phyloP scores from a whole-genome alignment of 2,888 invertebrate species.

The Emmelina monodactyla region DNA sequence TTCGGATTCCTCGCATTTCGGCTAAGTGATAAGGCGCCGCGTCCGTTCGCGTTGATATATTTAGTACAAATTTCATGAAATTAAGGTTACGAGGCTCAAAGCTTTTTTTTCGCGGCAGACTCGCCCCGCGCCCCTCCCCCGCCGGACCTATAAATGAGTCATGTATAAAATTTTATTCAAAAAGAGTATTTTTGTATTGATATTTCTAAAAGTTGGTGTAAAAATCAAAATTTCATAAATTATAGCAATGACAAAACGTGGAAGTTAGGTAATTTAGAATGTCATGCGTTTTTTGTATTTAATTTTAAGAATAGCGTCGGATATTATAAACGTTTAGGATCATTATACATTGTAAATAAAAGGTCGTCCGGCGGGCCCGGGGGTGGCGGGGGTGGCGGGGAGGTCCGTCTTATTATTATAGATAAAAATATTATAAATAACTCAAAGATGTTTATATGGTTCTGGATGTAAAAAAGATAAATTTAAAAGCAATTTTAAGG shows the following conservation, averaged over 20 bases:
- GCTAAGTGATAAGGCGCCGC: slow-evolving; percentile 62
- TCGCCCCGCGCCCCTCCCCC: slow-evolving; percentile 35
- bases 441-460: slow-evolving; percentile 68
- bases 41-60: slow-evolving; percentile 61
- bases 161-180: slow-evolving; percentile 67
- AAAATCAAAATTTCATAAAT: slow-evolving; percentile 69
- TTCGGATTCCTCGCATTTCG: slow-evolving; percentile 67
- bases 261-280: slow-evolving; percentile 62
- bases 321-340: slow-evolving; percentile 73
- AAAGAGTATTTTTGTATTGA: slow-evolving; percentile 69
- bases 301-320: slow-evolving; percentile 69
- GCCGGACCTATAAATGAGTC: slow-evolving; percentile 44
- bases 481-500: slow-evolving; percentile 55
- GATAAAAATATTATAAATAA: slow-evolving; percentile 65
- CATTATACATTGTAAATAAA: slow-evolving; percentile 75
- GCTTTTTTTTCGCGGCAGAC: slow-evolving; percentile 55
- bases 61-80: slow-evolving; percentile 67
- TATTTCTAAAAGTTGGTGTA: slow-evolving; percentile 69
- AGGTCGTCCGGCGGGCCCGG: slow-evolving; percentile 37
- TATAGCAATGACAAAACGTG: slow-evolving; percentile 61
- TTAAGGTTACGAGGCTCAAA: slow-evolving; percentile 67
- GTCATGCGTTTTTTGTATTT: slow-evolving; percentile 68
- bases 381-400: slow-evolving; percentile 33
- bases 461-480: slow-evolving; percentile 65
- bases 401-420: slow-evolving; percentile 40